Conservation (phyloP, 2,888 invertebrate species). For the Myathropa florea region DNA sequence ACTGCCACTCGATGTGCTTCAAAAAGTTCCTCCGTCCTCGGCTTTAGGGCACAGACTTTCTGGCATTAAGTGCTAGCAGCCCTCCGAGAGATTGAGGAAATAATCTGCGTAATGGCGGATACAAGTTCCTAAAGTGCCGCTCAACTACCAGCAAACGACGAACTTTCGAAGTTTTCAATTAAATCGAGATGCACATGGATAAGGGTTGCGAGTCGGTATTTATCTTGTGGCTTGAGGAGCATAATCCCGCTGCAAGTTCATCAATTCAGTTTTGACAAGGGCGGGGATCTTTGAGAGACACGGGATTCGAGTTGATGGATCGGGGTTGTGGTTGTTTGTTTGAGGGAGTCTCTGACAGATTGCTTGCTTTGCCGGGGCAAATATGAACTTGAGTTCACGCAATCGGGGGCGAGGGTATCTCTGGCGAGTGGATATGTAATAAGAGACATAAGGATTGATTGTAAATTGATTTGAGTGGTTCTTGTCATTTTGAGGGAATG, state of each 20-base stretch:
- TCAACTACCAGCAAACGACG: background rate
- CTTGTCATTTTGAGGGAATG: too few relatives aligned
- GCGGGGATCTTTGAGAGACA: background rate
- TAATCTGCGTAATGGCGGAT: background rate
- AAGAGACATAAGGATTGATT: too few relatives aligned
- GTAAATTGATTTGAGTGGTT: too few relatives aligned
- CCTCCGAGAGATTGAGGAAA: background rate
- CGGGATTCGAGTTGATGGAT: background rate
- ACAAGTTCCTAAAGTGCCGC: background rate
- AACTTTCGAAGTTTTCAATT: conserved; percentile 29
- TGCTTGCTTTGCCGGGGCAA: background rate
- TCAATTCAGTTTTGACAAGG: background rate
- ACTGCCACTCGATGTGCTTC: too few relatives aligned
- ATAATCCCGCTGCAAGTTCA: conserved; percentile 1
- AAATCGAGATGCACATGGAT: background rate
- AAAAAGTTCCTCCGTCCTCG: background rate
- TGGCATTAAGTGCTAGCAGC: conserved; percentile 6
- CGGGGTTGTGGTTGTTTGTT: background rate
- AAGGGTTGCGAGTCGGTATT: background rate
- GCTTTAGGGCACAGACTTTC: background rate
- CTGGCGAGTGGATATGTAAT: too few relatives aligned
- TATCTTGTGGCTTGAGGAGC: background rate
- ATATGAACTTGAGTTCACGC: background rate
- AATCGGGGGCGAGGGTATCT: too few relatives aligned
- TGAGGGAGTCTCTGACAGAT: background rate